These are phyloP conservation scores for Elgaria multicarinata DNA, from an alignment of 2,113 vertebrate species.

Conservation along the genomic window DNA sequence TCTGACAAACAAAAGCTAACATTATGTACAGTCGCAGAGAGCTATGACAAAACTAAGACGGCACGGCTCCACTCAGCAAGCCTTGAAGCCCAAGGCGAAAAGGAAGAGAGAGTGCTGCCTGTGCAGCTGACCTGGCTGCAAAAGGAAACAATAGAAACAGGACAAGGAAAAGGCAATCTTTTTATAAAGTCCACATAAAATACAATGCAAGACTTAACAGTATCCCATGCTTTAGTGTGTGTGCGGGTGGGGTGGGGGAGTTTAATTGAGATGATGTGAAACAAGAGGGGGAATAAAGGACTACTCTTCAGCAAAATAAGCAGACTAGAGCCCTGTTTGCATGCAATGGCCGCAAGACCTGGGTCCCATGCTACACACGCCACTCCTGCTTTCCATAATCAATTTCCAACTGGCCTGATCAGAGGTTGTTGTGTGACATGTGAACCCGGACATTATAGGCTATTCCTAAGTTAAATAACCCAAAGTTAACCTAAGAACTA, in stretches of 20 bases:
- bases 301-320: background rate
- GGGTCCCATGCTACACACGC: no score
- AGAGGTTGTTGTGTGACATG: no score
- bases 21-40: conserved; percentile 44
- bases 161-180: conserved; percentile 43
- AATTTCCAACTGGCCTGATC: no score
- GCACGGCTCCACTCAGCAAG: conserved; percentile 45
- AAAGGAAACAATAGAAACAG: conserved; percentile 2
- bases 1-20: conserved; percentile 55
- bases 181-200: conserved; percentile 31
- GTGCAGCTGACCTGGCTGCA: conserved; percentile 30
- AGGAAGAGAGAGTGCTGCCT: conserved; percentile 31
- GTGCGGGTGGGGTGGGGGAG: background rate
- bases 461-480: no score
- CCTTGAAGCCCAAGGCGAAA: conserved; percentile 12
- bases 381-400: no score
- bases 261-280: conserved; percentile 9
- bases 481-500: no score
- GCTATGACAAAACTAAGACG: conserved; percentile 52
- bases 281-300: background rate
- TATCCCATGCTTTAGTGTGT: conserved; percentile 8
- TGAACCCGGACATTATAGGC: no score
- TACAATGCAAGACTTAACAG: conserved; percentile 19
- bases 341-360: no score
- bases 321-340: background rate